Evolutionary conservation across 92 coral and sea anemone species (phyloP).

Genomic region (Montipora capitata): DNA sequence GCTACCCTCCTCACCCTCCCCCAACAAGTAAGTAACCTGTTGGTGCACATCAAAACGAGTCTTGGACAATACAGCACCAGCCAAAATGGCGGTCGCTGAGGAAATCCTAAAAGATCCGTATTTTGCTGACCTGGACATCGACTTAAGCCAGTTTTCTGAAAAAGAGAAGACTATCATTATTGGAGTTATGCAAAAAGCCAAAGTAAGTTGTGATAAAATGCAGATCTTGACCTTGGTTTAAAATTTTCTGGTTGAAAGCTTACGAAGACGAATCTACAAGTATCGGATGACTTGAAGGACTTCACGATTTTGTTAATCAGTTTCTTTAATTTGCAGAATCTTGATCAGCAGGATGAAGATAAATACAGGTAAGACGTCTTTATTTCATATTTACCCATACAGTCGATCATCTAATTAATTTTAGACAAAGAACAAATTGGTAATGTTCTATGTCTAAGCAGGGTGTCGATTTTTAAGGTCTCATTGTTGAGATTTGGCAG

Average conservation of each 20-base stretch:
- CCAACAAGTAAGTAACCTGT: background rate
- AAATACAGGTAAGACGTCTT: conserved; percentile 57
- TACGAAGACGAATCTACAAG: background rate
- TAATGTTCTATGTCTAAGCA: background rate
- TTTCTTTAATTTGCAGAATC: conserved; percentile 38
- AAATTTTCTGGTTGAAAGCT: background rate
- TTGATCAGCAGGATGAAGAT: conserved; percentile 81
- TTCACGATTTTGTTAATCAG: background rate
- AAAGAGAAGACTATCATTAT: conserved; percentile 90
- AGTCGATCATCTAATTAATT: background rate
- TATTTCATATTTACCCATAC: background rate
- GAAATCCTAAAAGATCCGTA: conserved; percentile 81
- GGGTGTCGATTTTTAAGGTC: too few species aligned
- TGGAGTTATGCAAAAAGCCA: conserved; percentile 95
- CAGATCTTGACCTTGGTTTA: background rate
- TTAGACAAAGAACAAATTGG: background rate
- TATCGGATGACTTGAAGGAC: background rate
- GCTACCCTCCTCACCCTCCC: background rate
- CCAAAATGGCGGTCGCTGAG: conserved; percentile 91
- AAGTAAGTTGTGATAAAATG: conserved; percentile 60
- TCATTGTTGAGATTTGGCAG: too few species aligned
- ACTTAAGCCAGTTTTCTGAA: conserved; percentile 90
- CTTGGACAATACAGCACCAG: conserved; percentile 51
- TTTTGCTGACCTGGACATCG: conserved; percentile 94
- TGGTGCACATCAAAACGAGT: conserved; percentile 20